A percentile compares a stretch with the other conserved stretches of the same genome.
phyloP scores from a whole-genome alignment of 2,113 vertebrate species.

The Numenius arquata region DNA sequence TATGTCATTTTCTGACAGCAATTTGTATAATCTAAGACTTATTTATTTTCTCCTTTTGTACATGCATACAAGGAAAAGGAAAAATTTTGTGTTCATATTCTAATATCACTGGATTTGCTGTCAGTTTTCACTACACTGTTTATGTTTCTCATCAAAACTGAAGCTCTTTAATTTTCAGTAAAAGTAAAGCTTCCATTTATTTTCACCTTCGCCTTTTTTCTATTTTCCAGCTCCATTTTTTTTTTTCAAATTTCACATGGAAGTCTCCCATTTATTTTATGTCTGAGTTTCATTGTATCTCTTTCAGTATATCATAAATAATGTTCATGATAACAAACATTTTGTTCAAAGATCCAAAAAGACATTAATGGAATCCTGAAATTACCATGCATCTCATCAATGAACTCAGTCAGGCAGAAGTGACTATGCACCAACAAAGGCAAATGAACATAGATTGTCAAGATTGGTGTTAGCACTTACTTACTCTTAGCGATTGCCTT shows the following conservation, averaged over 20 bases:
- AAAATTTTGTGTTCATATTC: background rate
- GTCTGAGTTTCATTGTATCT: background rate
- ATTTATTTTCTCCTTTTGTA: background rate
- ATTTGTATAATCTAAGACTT: background rate
- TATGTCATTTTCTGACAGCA: background rate
- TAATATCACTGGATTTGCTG: background rate
- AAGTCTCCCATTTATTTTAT: background rate
- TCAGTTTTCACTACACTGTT: background rate
- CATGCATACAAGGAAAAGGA: background rate
- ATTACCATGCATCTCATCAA: background rate
- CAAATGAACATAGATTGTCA: background rate
- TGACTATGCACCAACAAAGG: background rate
- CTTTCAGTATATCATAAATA: background rate
- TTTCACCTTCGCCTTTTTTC: background rate
- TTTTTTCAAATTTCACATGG: background rate
- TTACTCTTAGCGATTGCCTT: background rate
- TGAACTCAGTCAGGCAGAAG: background rate
- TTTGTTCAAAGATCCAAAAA: background rate
- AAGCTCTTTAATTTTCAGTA: background rate
- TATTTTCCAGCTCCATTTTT: background rate
- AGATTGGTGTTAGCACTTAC: background rate
- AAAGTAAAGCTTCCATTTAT: background rate
- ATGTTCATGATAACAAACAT: fast-evolving
- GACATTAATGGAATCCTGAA: background rate
- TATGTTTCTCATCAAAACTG: background rate